phyloP scores from a whole-genome alignment of 2,113 vertebrate species.

The Tiliqua scincoides region DNA sequence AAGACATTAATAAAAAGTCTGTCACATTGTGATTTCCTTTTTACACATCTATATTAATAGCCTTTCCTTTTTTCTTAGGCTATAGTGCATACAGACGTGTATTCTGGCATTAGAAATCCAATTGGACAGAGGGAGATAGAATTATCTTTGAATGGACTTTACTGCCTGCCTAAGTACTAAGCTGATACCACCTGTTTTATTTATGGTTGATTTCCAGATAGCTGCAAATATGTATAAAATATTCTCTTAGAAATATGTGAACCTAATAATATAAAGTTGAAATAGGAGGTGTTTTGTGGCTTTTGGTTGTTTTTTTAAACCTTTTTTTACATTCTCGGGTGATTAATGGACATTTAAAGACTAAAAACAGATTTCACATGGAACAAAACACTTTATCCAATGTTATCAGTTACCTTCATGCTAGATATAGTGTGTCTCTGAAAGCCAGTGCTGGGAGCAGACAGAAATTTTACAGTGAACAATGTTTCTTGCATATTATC shows the following conservation, averaged over 20 bases:
- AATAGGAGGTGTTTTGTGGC: slow-evolving; percentile 2
- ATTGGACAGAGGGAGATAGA: slow-evolving; percentile 13
- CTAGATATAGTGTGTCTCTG: slow-evolving; percentile 15
- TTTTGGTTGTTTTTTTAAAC: neutral
- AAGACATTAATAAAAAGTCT: slow-evolving; percentile 64
- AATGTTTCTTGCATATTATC: neutral
- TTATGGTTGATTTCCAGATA: slow-evolving; percentile 49
- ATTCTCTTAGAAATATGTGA: slow-evolving; percentile 29
- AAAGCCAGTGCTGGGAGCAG: neutral
- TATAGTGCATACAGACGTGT: slow-evolving; percentile 28
- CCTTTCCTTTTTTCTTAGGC: slow-evolving; percentile 17
- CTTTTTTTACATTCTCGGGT: slow-evolving; percentile 27
- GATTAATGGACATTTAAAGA: slow-evolving; percentile 51
- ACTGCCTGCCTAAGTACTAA: slow-evolving; percentile 19
- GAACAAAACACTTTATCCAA: slow-evolving; percentile 15
- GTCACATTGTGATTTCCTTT: slow-evolving; percentile 46
- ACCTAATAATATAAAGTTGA: slow-evolving; percentile 41
- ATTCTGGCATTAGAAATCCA: slow-evolving; percentile 43
- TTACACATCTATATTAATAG: slow-evolving; percentile 28
- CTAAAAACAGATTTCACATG: slow-evolving; percentile 35
- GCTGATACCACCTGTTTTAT: slow-evolving; percentile 26
- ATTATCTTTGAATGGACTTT: slow-evolving; percentile 54
- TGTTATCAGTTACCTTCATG: slow-evolving; percentile 30
- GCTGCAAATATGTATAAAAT: slow-evolving; percentile 37
- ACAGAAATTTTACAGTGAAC: neutral